phyloP scores from a whole-genome alignment of 92 coral and sea anemone genomes.

The Porites rus region DNA sequence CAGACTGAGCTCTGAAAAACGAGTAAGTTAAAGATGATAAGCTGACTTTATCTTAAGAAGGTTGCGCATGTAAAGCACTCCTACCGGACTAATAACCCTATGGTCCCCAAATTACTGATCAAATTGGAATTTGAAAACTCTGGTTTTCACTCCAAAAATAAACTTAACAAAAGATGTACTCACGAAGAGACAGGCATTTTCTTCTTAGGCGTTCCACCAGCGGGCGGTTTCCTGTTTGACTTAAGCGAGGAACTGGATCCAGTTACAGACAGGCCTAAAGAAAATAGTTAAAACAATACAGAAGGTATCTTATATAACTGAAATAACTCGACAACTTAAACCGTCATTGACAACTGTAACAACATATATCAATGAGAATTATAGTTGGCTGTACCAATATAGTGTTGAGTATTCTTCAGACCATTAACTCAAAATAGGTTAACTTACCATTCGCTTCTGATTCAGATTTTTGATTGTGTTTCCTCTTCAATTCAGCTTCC shows the following conservation, averaged over 20 bases:
- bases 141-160: too few species aligned
- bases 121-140: too few species aligned
- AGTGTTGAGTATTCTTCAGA: neutral
- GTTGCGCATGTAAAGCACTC: too few species aligned
- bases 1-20: constrained; percentile 68
- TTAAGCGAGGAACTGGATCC: constrained; percentile 89
- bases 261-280: constrained; percentile 75
- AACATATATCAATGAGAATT: too few species aligned
- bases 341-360: neutral
- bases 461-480: constrained; percentile 67
- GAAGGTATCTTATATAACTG: neutral
- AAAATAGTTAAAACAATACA: neutral
- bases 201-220: constrained; percentile 71
- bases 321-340: too few species aligned
- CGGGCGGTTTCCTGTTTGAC: constrained; percentile 64
- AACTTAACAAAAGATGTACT: constrained; percentile 36
- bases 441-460: constrained; percentile 54
- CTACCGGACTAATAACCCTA: too few species aligned
- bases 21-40: neutral
- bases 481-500: constrained; percentile 65
- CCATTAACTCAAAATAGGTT: neutral
- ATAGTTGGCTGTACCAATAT: neutral
- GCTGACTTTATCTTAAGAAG: too few species aligned
- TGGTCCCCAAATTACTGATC: neutral
- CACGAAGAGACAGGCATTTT: constrained; percentile 77